phyloP scores from a whole-genome alignment of 1,140 invertebrate species.

The Pectinophora gossypiella region DNA sequence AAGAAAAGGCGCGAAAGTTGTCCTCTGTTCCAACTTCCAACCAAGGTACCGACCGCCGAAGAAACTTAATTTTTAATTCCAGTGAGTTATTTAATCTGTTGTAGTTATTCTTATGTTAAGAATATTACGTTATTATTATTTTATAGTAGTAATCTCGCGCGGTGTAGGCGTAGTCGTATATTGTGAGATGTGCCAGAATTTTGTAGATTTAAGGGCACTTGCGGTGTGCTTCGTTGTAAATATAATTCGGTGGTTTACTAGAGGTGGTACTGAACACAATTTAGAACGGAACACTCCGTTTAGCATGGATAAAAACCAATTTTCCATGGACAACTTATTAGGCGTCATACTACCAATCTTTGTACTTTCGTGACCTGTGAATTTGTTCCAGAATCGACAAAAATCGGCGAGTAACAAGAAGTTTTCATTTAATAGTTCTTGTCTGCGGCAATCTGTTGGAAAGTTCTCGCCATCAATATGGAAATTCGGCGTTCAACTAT shows the following conservation, averaged over 20 bases:
- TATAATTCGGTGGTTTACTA: not conserved
- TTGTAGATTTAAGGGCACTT: slow-evolving; percentile 41
- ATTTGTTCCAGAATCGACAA: too few relatives aligned
- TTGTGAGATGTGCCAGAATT: slow-evolving; percentile 59
- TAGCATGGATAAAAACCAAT: too few relatives aligned
- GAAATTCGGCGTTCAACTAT: too few relatives aligned
- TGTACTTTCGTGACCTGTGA: too few relatives aligned
- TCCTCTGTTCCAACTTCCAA: not conserved
- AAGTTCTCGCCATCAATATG: too few relatives aligned
- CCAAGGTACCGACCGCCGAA: slow-evolving; percentile 1
- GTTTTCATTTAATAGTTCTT: too few relatives aligned
- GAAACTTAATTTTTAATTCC: slow-evolving; percentile 7
- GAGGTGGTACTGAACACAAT: not conserved
- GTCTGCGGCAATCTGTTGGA: too few relatives aligned
- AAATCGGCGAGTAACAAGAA: too few relatives aligned
- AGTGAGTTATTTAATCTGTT: slow-evolving; percentile 29
- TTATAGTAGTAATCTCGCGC: slow-evolving; percentile 38
- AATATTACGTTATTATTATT: slow-evolving; percentile 42
- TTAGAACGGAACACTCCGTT: too few relatives aligned
- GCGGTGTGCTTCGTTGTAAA: slow-evolving; percentile 18
- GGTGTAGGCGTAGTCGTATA: slow-evolving; percentile 29
- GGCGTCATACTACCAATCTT: not conserved
- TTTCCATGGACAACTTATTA: not conserved
- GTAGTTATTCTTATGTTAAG: slow-evolving; percentile 70
- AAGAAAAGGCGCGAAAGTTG: not conserved